phyloP scores from a whole-genome alignment of 2,113 vertebrate genomes.

The Hystrix brachyura region DNA sequence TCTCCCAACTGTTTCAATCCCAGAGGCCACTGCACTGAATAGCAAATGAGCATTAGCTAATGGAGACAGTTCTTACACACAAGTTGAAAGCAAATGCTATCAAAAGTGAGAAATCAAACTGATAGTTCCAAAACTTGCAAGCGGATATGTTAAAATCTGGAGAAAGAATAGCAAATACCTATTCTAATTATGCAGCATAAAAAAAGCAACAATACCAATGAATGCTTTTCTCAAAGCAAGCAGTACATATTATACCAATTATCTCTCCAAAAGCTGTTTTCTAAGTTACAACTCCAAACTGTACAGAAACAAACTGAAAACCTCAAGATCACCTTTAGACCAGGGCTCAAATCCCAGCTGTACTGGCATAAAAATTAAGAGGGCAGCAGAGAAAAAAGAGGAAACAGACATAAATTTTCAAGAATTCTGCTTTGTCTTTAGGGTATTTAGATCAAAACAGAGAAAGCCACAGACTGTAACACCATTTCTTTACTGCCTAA shows the following conservation, averaged over 20 bases:
- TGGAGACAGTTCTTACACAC: background rate
- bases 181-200: background rate
- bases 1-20: background rate
- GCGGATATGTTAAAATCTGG: background rate
- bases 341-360: constrained; percentile 3
- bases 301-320: background rate
- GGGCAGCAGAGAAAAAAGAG: background rate
- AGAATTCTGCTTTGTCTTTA: constrained; percentile 74
- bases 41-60: background rate
- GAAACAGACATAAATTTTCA: constrained; percentile 21
- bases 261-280: background rate
- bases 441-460: constrained; percentile 73
- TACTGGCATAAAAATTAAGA: constrained; percentile 12
- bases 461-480: constrained; percentile 65
- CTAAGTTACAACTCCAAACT: background rate
- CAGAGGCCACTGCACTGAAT: background rate
- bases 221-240: background rate
- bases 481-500: constrained; percentile 76
- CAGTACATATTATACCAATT: background rate
- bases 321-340: constrained; percentile 54
- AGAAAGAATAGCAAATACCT: background rate
- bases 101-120: constrained; percentile 31
- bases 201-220: background rate
- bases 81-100: background rate
- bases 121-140: background rate